Evolutionary conservation across 2,797 vertebrate genomes (phyloP).

Genomic region (Muscicapa striata): DNA sequence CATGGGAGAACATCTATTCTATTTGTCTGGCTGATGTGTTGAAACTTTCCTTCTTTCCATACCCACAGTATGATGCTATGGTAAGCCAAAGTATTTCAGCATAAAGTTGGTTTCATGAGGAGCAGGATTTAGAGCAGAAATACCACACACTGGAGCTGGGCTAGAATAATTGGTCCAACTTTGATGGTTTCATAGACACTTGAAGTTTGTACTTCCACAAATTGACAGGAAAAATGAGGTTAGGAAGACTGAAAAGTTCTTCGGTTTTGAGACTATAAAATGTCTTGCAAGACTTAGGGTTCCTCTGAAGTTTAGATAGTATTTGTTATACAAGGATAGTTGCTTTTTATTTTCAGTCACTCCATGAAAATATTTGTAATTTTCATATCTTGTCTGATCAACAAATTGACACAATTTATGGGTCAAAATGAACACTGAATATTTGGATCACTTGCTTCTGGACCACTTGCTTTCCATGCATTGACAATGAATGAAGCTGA

Average conservation of each 20-base stretch:
- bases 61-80: background rate
- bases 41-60: background rate
- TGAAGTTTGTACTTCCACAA: background rate
- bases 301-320: background rate
- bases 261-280: background rate
- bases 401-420: background rate
- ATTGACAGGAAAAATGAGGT: background rate
- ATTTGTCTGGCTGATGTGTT: background rate
- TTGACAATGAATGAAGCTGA: background rate
- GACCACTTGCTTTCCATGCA: background rate
- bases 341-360: background rate
- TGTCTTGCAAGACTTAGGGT: background rate
- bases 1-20: background rate
- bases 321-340: background rate
- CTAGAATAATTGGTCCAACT: background rate
- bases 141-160: background rate
- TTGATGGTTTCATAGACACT: background rate
- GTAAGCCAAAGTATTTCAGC: background rate
- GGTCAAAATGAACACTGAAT: background rate
- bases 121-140: background rate
- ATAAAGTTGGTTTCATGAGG: background rate
- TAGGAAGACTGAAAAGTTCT: background rate
- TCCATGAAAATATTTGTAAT: background rate
- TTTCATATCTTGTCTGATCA: background rate
- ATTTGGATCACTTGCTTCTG: background rate